Conservation (phyloP, 2,797 vertebrate species). For the Carcharodon carcharias region DNA sequence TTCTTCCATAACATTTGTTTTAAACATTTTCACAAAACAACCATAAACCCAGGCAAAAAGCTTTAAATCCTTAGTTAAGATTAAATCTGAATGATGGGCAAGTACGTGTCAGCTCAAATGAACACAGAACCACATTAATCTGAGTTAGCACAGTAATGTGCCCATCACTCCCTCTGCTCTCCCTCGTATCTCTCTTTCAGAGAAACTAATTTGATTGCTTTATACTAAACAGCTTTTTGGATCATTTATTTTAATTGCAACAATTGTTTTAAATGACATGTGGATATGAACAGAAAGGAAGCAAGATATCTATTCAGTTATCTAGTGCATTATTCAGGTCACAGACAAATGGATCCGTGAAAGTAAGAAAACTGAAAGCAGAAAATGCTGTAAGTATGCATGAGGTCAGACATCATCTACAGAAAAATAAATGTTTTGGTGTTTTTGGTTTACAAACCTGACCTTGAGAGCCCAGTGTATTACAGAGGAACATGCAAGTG, state of each 20-base stretch:
- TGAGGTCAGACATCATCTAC: background rate
- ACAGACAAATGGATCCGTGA: background rate
- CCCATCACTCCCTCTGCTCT: background rate
- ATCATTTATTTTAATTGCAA: slow-evolving; percentile 12
- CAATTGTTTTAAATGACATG: slow-evolving; percentile 12
- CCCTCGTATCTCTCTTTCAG: background rate
- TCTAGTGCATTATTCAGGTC: no score
- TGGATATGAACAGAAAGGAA: background rate
- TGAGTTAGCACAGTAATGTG: slow-evolving; percentile 9
- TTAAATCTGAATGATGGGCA: background rate
- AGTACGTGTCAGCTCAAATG: background rate
- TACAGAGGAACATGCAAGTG: background rate
- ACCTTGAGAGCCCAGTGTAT: background rate
- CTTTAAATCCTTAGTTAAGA: slow-evolving; percentile 16
- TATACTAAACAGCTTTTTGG: background rate
- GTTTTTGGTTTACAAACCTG: no score
- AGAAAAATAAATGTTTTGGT: background rate
- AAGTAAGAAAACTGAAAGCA: background rate
- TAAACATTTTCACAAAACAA: background rate
- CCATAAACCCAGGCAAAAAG: background rate
- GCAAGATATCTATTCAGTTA: background rate
- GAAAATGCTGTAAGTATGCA: background rate
- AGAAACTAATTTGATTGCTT: background rate
- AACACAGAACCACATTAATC: background rate
- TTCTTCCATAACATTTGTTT: background rate